Percentiles rank a stretch among this genome's conserved stretches.
Conservation (phyloP, 2,797 vertebrate genomes). For the Uromys caudimaculatus region DNA sequence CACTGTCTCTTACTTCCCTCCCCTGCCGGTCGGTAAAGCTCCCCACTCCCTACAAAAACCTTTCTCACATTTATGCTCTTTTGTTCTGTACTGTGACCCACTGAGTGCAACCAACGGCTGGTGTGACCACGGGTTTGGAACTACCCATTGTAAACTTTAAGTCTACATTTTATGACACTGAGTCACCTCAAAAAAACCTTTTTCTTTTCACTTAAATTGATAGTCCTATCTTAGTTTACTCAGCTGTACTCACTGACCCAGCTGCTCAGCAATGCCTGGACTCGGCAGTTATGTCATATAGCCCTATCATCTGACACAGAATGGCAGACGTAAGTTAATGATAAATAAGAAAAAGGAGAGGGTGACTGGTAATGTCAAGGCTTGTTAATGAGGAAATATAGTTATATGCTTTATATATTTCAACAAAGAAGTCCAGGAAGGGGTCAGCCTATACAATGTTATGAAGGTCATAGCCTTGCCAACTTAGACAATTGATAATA, state of each 20-base stretch:
- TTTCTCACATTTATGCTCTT: neutral
- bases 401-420: conserved; percentile 37
- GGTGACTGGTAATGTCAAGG: neutral
- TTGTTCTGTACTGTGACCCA: neutral
- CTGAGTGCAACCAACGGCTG: neutral
- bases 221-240: conserved; percentile 48
- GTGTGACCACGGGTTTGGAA: neutral
- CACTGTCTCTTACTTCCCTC: no score
- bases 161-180: conserved; percentile 57
- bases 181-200: conserved; percentile 48
- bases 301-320: conserved; percentile 53
- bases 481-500: conserved; percentile 29
- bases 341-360: conserved; percentile 44
- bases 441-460: neutral
- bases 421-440: neutral
- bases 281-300: neutral
- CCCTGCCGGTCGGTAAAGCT: no score
- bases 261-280: neutral
- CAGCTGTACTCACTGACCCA: neutral
- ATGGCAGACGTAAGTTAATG: conserved; percentile 68
- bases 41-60: neutral
- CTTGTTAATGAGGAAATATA: conserved; percentile 52
- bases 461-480: neutral
- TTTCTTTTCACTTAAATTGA: conserved; percentile 21
- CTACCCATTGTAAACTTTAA: conserved; percentile 15